Conservation (phyloP, 2,888 invertebrate species). For the Eupeodes latifasciatus region DNA sequence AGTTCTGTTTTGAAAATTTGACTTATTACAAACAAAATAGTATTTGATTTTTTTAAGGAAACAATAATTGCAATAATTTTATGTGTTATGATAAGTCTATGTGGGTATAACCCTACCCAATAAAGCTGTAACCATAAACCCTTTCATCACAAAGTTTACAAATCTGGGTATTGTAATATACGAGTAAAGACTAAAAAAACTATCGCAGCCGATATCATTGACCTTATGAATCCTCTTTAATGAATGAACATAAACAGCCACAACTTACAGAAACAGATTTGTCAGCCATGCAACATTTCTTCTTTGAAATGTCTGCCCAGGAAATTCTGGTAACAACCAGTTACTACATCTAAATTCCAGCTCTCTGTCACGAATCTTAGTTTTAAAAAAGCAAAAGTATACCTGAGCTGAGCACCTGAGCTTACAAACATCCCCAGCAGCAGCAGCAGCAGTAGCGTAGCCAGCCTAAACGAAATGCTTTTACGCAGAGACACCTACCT, state of each 20-base stretch:
- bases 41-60: too few species aligned
- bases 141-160: too few species aligned
- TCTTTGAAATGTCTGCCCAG: conserved; percentile 20
- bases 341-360: conserved; percentile 20
- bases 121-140: too few species aligned
- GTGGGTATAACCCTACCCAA: too few species aligned
- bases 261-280: background rate
- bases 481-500: background rate
- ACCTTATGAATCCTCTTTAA: background rate
- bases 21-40: too few species aligned
- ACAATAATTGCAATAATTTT: too few species aligned
- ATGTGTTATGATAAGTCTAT: too few species aligned
- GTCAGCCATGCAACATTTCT: conserved; percentile 7
- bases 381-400: background rate
- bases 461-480: background rate
- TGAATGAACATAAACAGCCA: background rate
- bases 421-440: background rate
- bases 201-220: background rate
- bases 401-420: background rate
- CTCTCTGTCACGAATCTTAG: conserved; percentile 1
- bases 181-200: too few species aligned
- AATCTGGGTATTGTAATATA: too few species aligned
- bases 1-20: too few species aligned
- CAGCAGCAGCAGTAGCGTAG: too few species aligned
- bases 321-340: conserved; percentile 43